These are phyloP conservation scores for Brachionichthys hirsutus DNA, from an alignment of 2,113 vertebrate genomes.

Conservation along the genomic window DNA sequence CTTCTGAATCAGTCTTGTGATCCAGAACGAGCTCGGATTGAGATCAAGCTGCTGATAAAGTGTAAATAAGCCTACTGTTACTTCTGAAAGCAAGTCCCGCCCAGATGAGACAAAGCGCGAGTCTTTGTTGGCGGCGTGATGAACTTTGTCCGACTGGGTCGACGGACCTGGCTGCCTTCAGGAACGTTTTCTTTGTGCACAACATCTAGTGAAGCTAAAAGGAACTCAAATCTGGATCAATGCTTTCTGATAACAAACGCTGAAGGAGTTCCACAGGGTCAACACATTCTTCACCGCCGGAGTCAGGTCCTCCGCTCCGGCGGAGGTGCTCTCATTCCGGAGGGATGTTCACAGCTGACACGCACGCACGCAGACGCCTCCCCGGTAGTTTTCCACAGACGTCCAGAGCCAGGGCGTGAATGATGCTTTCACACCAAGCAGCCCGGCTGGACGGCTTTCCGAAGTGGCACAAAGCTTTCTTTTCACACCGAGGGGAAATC, in stretches of 20 bases:
- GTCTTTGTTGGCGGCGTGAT: too few species aligned
- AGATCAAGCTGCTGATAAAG: too few species aligned
- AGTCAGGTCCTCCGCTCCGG: slow-evolving; percentile 13
- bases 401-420: slow-evolving; percentile 54
- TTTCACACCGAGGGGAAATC: slow-evolving; percentile 36
- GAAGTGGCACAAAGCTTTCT: slow-evolving; percentile 53
- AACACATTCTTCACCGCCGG: slow-evolving; percentile 28
- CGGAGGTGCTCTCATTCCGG: slow-evolving; percentile 44
- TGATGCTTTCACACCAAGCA: slow-evolving; percentile 69
- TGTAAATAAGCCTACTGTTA: too few species aligned
- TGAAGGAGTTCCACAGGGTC: neutral
- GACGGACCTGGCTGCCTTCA: too few species aligned
- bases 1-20: too few species aligned
- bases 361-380: slow-evolving; percentile 18
- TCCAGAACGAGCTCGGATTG: too few species aligned
- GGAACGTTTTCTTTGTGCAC: too few species aligned
- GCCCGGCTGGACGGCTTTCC: slow-evolving; percentile 46
- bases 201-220: too few species aligned
- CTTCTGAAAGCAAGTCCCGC: too few species aligned
- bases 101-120: too few species aligned
- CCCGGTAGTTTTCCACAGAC: slow-evolving; percentile 72
- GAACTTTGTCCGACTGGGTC: too few species aligned
- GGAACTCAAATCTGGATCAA: neutral
- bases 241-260: neutral
- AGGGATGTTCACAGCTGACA: slow-evolving; percentile 59